phyloP scores from a whole-genome alignment of 1,140 invertebrate species.

The Drosophila leontia region DNA sequence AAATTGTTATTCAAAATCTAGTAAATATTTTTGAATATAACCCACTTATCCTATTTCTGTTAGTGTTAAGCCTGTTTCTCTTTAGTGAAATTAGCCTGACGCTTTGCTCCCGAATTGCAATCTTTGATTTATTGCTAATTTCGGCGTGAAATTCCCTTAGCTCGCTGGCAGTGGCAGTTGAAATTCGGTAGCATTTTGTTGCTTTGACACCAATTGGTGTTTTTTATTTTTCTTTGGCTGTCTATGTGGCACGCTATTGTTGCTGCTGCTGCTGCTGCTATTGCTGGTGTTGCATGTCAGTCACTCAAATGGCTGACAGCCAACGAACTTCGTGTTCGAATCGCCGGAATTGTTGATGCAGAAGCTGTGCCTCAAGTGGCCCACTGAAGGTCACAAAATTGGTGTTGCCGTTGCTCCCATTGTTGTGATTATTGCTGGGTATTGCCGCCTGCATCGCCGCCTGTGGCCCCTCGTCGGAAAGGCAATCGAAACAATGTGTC shows the following conservation, averaged over 20 bases:
- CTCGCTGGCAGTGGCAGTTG: conserved; percentile 29
- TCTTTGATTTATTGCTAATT: conserved; percentile 62
- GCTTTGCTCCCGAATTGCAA: conserved; percentile 29
- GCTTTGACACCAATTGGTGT: conserved; percentile 80
- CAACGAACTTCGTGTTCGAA: conserved; percentile 74
- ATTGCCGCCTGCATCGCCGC: conserved; percentile 17
- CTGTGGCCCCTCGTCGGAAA: conserved; percentile 5
- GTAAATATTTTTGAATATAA: neutral
- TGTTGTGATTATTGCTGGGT: conserved; percentile 20
- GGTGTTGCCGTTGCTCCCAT: conserved; percentile 31
- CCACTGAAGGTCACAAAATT: conserved; percentile 68
- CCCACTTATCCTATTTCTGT: neutral
- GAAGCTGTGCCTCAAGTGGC: conserved; percentile 69
- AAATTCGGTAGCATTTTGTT: conserved; percentile 72
- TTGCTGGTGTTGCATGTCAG: conserved; percentile 70
- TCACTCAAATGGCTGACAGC: conserved; percentile 80
- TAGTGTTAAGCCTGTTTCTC: neutral
- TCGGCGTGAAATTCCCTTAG: conserved; percentile 44
- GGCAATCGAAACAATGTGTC: conserved; percentile 42
- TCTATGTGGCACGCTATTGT: conserved; percentile 64
- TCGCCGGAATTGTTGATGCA: conserved; percentile 46
- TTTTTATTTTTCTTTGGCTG: conserved; percentile 36
- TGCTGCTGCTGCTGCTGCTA: conserved; percentile 28
- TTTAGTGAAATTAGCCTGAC: conserved; percentile 49
- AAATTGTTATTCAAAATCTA: fast-evolving